Evolutionary conservation across 2,113 vertebrate species (phyloP).

Genomic region (Chloropsis cyanopogon): DNA sequence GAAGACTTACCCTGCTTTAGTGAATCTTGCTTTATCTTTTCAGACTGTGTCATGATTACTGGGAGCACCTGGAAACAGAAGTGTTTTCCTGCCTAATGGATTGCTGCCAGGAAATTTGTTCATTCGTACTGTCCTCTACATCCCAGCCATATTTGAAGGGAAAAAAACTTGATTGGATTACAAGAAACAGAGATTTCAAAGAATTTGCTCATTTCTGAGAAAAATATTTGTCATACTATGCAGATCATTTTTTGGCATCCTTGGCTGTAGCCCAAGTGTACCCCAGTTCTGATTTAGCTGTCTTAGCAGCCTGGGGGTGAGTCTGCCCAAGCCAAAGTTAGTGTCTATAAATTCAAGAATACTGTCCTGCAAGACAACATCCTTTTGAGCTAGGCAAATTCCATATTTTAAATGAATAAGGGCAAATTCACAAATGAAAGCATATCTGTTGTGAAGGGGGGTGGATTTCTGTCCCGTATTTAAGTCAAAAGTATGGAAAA

Average conservation of each 20-base stretch:
- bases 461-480: background rate
- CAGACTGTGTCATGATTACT: background rate
- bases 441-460: background rate
- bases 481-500: background rate
- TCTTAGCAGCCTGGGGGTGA: background rate
- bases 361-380: background rate
- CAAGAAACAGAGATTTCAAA: background rate
- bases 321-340: background rate
- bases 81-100: background rate
- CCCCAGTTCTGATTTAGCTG: background rate
- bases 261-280: background rate
- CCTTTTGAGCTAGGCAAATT: background rate
- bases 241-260: background rate
- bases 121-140: background rate
- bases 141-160: background rate
- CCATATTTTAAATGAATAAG: background rate
- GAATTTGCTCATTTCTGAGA: background rate
- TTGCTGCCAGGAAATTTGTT: background rate
- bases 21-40: background rate
- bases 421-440: background rate
- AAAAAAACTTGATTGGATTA: background rate
- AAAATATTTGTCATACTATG: background rate
- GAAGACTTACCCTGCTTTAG: background rate
- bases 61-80: background rate
- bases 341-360: background rate